Conservation (phyloP, 1,140 invertebrate genomes). For the Amyelois transitella region DNA sequence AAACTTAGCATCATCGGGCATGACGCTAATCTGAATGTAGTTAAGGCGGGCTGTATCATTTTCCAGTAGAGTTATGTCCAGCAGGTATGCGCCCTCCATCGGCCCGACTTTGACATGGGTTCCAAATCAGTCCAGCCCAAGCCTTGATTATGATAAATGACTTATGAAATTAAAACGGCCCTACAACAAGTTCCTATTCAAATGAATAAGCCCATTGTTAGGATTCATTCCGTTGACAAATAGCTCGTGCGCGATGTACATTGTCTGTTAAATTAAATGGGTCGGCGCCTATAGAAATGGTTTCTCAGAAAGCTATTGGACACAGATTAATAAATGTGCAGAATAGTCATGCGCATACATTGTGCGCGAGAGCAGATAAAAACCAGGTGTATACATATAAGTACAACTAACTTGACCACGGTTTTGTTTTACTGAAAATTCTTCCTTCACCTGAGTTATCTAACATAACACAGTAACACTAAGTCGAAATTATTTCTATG, state of each 20-base stretch:
- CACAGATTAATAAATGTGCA: background rate
- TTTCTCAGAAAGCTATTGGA: slow-evolving; percentile 51
- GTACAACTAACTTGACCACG: too few relatives aligned
- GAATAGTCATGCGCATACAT: background rate
- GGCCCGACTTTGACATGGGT: slow-evolving; percentile 70
- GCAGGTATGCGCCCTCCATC: slow-evolving; percentile 56
- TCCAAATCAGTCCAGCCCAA: slow-evolving; percentile 32
- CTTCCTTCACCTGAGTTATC: too few relatives aligned
- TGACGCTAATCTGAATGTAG: background rate
- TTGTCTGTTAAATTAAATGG: slow-evolving; percentile 66
- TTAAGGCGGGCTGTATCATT: background rate
- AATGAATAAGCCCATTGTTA: slow-evolving; percentile 69
- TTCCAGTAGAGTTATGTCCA: slow-evolving; percentile 36
- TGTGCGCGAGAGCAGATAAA: background rate
- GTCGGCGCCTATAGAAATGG: slow-evolving; percentile 49
- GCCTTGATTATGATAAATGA: slow-evolving; percentile 73
- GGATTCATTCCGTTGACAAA: slow-evolving; percentile 72
- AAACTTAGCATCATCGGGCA: background rate
- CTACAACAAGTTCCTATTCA: slow-evolving; percentile 70
- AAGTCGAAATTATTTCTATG: too few relatives aligned
- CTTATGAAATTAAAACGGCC: slow-evolving; percentile 73
- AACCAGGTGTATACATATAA: too few relatives aligned
- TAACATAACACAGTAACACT: too few relatives aligned
- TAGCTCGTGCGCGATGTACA: slow-evolving; percentile 55
- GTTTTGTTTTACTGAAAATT: too few relatives aligned